These are phyloP conservation scores for Parapsyche elsis DNA, from an alignment of 1,140 invertebrate species.

Conservation along the genomic window DNA sequence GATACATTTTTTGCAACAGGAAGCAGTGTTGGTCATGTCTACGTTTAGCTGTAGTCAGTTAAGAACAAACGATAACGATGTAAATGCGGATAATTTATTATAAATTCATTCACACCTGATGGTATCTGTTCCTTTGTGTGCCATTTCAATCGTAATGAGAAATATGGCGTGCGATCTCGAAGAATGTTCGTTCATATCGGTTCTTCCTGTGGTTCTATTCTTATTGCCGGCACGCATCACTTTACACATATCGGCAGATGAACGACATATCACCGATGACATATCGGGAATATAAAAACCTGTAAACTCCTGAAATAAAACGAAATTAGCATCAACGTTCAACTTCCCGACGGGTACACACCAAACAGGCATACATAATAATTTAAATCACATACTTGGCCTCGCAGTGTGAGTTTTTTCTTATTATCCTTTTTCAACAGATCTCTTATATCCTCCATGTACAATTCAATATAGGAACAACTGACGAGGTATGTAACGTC, in stretches of 20 bases:
- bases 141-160: constrained; percentile 97
- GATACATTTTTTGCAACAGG: too few species aligned
- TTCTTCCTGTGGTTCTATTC: constrained; percentile 91
- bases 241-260: constrained; percentile 88
- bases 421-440: constrained; percentile 85
- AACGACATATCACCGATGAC: constrained; percentile 91
- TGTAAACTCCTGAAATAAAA: constrained; percentile 70
- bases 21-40: too few species aligned
- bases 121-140: constrained; percentile 76
- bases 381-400: constrained; percentile 60
- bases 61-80: too few species aligned
- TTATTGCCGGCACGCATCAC: constrained; percentile 91
- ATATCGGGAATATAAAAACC: constrained; percentile 96
- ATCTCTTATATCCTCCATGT: constrained; percentile 94
- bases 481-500: constrained; percentile 93
- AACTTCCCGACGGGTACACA: background rate
- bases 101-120: constrained; percentile 58
- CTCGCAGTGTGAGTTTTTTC: constrained; percentile 66
- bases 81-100: too few species aligned
- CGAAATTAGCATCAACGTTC: background rate
- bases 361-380: background rate
- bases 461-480: constrained; percentile 94
- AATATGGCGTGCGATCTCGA: constrained; percentile 98
- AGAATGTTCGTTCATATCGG: constrained; percentile 99
- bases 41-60: too few species aligned